These are phyloP conservation scores for Donacobius atricapilla DNA, from an alignment of 2,113 vertebrate genomes.

Conservation along the genomic window DNA sequence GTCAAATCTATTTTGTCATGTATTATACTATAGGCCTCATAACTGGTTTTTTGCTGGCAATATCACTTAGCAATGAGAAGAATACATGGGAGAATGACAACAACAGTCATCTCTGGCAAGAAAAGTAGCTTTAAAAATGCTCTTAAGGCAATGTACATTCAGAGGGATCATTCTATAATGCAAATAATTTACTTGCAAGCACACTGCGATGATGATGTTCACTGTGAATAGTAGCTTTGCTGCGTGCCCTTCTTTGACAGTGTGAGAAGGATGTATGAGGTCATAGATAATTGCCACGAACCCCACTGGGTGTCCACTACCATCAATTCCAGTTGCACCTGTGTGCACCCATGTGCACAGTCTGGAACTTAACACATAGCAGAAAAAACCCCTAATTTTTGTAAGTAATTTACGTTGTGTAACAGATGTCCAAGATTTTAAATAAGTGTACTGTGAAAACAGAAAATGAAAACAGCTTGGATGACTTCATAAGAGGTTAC, in stretches of 20 bases:
- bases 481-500: neutral
- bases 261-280: neutral
- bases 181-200: neutral
- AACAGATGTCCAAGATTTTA: slow-evolving; percentile 13
- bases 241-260: neutral
- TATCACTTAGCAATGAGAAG: neutral
- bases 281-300: neutral
- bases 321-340: neutral
- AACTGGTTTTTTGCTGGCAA: neutral
- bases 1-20: neutral
- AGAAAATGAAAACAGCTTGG: slow-evolving; percentile 7
- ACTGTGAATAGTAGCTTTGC: neutral
- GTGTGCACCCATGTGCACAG: neutral
- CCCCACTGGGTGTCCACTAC: neutral
- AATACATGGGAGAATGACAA: neutral
- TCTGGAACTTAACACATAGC: neutral
- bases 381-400: neutral
- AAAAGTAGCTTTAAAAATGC: neutral
- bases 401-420: neutral
- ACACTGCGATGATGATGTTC: neutral
- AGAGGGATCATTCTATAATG: neutral
- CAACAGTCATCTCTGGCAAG: neutral
- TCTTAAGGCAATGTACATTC: neutral
- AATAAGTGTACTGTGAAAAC: slow-evolving; percentile 4
- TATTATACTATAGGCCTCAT: neutral